Evolutionary conservation across 2,797 vertebrate genomes (phyloP).

Genomic region (Carapus acus): DNA sequence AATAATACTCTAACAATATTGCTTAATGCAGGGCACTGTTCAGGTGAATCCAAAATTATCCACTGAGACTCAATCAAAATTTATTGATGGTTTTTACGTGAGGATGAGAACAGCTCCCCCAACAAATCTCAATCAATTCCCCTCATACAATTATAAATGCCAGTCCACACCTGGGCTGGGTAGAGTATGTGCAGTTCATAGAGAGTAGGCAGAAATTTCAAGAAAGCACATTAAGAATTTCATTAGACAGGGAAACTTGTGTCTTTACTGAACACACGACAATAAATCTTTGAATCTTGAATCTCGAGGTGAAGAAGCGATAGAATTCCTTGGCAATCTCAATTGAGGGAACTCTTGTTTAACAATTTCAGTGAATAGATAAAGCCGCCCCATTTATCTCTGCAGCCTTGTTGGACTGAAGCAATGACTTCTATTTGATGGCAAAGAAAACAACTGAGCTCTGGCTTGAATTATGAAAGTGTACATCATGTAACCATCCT

Average conservation of each 20-base stretch:
- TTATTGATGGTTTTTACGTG: no score
- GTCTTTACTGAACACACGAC: no score
- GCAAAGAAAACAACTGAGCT: constrained; percentile 26
- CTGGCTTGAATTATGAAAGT: constrained; percentile 14
- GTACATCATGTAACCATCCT: constrained; percentile 20
- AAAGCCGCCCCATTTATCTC: constrained; percentile 19
- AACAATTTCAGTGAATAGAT: constrained; percentile 27
- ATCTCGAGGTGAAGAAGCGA: neutral
- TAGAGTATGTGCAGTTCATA: constrained; percentile 22
- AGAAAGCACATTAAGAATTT: constrained; percentile 31
- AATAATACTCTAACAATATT: constrained; percentile 7
- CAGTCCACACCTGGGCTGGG: constrained; percentile 16
- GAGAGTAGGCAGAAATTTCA: constrained; percentile 51
- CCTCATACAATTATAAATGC: constrained; percentile 11
- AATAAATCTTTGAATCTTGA: no score
- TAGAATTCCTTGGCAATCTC: constrained; percentile 29
- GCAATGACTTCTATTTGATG: neutral
- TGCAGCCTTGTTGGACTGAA: neutral
- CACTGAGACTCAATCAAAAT: no score
- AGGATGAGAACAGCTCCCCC: constrained; percentile 21
- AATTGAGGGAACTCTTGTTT: constrained; percentile 24
- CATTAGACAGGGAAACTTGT: no score
- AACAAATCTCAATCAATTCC: constrained; percentile 9
- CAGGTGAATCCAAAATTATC: constrained; percentile 5
- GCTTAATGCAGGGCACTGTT: constrained; percentile 5